Evolutionary conservation across 2,888 invertebrate species (phyloP), one percentile per base, ranked within the genome.

Genomic region (Myopa tessellatipennis): DNA sequence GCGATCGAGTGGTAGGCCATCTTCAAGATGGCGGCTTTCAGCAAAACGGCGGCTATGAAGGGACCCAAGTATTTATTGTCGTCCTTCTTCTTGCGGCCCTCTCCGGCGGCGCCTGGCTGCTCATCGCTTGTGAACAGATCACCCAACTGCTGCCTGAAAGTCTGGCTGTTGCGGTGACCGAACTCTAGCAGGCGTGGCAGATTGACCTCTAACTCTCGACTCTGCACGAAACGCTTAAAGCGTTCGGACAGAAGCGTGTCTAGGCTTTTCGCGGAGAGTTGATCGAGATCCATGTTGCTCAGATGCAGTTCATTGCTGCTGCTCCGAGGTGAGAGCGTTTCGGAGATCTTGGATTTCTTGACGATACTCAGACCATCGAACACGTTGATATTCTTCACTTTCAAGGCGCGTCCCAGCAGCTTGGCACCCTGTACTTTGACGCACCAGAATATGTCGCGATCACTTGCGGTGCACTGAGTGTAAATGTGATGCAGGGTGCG

Each of bases 1-100:
- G 94, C 94, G 74, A 95, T 93, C 34, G 93, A 93, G 82, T 94
- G 93, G 88, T 94, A 94, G 4, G 94, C 94, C 89, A 94, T 92
- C 26, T 94, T 93, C 26, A 95, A 89, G 85, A 95, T 93, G 58
- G 93, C 92, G 38, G 93, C 93, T 86, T 95, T 95, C 76, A 94
- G 90, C 69, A 94, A 92, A 52, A 94, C 90, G 14, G 93, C 93
- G 78, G 93, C 93, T 50, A 94, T 89, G 77, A 94, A 91, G 0
- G 94, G 92, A 0, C 92, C 93, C 77, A 93, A 91, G 89, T 92
- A 91, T 84, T 93, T 93, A n/a, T 88, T 88, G 77, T 88, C 88
- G 34, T 88, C 84, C 85, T 93, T 93, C 87, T 92, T 89, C 87
- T 92, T 89, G 92, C 91, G 50, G 91, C 93, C 83, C 77, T 84